A percentile compares a stretch with the other conserved stretches of the same genome.
phyloP scores from a whole-genome alignment of 2,113 vertebrate genomes.

The Hemibagrus wyckioides region DNA sequence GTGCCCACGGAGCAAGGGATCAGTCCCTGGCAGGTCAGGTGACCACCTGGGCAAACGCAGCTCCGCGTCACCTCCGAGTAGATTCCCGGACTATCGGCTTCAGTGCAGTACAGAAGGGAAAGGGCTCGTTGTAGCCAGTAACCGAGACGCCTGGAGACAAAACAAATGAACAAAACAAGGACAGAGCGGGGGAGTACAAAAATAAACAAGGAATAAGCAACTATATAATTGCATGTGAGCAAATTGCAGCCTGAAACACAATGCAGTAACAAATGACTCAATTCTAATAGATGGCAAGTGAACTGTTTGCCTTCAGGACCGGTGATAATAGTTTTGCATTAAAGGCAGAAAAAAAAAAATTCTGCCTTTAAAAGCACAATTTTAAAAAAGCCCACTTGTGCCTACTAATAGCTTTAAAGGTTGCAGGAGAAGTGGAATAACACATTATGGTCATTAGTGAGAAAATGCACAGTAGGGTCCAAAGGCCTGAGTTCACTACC shows the following conservation, averaged over 20 bases:
- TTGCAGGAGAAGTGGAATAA: constrained; percentile 44
- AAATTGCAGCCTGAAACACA: constrained; percentile 35
- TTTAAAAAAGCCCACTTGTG: constrained; percentile 41
- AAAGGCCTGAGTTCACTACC: not conserved
- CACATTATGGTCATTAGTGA: constrained; percentile 46
- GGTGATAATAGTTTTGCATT: constrained; percentile 45
- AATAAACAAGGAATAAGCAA: constrained; percentile 1
- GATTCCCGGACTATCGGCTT: constrained; percentile 82
- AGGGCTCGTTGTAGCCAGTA: constrained; percentile 89
- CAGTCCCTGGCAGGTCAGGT: constrained; percentile 84
- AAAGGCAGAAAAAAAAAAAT: constrained; percentile 6
- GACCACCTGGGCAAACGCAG: constrained; percentile 85
- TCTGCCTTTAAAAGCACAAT: constrained; percentile 40
- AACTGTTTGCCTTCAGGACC: constrained; percentile 37
- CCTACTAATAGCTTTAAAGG: constrained; percentile 43
- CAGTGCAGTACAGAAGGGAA: constrained; percentile 92
- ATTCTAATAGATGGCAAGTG: constrained; percentile 26
- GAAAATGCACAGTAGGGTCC: constrained; percentile 13
- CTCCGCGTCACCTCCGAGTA: constrained; percentile 86
- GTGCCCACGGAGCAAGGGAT: constrained; percentile 88
- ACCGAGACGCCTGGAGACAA: constrained; percentile 76
- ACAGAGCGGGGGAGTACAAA: not conserved
- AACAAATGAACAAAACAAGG: constrained; percentile 31
- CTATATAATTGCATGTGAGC: constrained; percentile 17
- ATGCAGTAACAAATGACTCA: constrained; percentile 31